Evolutionary conservation across 2,888 invertebrate species (phyloP).

Genomic region (Folsomia candida): DNA sequence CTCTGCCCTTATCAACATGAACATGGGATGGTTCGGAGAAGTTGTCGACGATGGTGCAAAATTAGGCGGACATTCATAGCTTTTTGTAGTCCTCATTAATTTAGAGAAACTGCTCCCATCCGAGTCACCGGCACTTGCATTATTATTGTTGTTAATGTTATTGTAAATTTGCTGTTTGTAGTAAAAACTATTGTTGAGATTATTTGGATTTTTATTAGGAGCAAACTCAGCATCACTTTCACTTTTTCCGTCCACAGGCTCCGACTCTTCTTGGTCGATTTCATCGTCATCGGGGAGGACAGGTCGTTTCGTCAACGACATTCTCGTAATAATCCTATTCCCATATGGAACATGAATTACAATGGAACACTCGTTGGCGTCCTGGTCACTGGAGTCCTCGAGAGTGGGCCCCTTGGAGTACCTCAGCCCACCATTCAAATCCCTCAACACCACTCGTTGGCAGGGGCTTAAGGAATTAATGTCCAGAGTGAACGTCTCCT

Average conservation of each 20-base stretch:
- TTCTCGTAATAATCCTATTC: conserved; percentile 44
- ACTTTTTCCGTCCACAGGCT: not conserved
- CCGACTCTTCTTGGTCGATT: not conserved
- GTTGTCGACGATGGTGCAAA: not conserved
- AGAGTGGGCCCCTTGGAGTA: conserved; percentile 30
- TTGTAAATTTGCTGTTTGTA: conserved; percentile 5
- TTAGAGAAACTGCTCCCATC: not conserved
- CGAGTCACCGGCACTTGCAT: not conserved
- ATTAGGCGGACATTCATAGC: conserved; percentile 31
- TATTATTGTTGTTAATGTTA: conserved; percentile 15
- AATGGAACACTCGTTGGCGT: conserved; percentile 46
- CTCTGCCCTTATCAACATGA: conserved; percentile 39
- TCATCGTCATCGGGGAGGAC: not conserved
- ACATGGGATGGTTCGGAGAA: not conserved
- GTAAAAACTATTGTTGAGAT: conserved; percentile 14
- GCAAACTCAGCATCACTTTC: conserved; percentile 24
- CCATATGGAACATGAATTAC: conserved; percentile 50
- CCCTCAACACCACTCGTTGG: conserved; percentile 43
- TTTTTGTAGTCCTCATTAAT: conserved; percentile 3
- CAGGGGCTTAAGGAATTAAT: conserved; percentile 45
- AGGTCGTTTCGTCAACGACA: conserved; percentile 31
- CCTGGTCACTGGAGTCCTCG: conserved; percentile 17
- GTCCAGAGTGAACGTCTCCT: conserved; percentile 45
- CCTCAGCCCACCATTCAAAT: conserved; percentile 41
- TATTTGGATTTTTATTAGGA: conserved; percentile 12